Evolutionary conservation across 2,888 invertebrate species (phyloP), one percentile per base, ranked within the genome.

Genomic region (Caenorhabditis japonica): DNA sequence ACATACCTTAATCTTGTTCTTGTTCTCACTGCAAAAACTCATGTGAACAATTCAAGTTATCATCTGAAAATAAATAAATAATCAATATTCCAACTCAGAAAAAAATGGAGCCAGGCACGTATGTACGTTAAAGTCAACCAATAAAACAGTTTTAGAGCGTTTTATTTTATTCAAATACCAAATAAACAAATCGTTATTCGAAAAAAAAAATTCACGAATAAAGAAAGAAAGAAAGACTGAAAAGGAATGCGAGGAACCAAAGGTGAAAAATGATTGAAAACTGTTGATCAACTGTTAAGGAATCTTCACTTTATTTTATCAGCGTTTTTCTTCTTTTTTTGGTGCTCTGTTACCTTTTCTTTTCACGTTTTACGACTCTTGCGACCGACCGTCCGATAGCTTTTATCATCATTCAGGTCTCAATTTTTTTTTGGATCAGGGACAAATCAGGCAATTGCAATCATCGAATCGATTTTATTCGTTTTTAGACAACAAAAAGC

Each of bases 31-130:
- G 33, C 51, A 38, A 52, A 47, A 68, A 66, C 51, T 66, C 66
- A 66, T 66, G 66, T 66, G 66, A 33, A 7, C 33, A 58, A 66
- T n/a, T 66, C 66, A 66, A 56, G 56, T 66, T 56, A 66, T 66
- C 66, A 66, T 66, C 66, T 66, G 66, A 25, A 66, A 66, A 62
- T 5, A 46, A 44, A 21, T 4, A 4, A 46, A n/a, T n/a, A 19
- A 7, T 47, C 25, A 25, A 23, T 21, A 23, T 36, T n/a, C 21
- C 8, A 17, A 10, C 3, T 30, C 8, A 30, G 27, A n/a, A 5
- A 7, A 49, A 21, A 8, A 27, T 15, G 12, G 23, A 49, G n/a
- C n/a, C n/a, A n/a, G n/a, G n/a, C n/a, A n/a, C n/a, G n/a, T n/a
- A n/a, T n/a, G n/a, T n/a, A n/a, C n/a, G n/a, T n/a, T n/a, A n/a